phyloP scores from a whole-genome alignment of 2,888 invertebrate genomes.

The Seira musarum region DNA sequence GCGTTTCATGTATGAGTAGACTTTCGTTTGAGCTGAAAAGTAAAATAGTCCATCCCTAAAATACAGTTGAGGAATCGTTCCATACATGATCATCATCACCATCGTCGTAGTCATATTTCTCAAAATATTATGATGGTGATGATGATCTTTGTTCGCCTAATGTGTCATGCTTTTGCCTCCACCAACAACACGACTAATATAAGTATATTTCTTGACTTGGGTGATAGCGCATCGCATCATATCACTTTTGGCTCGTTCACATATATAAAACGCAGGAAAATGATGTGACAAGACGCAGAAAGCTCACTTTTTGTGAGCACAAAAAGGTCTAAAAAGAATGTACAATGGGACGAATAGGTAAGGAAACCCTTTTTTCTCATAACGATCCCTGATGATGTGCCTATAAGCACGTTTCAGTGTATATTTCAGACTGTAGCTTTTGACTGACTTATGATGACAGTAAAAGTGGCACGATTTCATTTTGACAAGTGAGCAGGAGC shows the following conservation, averaged over 20 bases:
- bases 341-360: too few relatives aligned
- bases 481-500: slow-evolving; percentile 50
- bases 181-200: too few relatives aligned
- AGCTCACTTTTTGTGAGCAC: too few relatives aligned
- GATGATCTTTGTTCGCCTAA: slow-evolving; percentile 59
- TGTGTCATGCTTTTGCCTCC: slow-evolving; percentile 46
- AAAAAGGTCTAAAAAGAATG: too few relatives aligned
- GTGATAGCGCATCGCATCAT: too few relatives aligned
- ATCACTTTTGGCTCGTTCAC: too few relatives aligned
- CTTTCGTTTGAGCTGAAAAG: not conserved
- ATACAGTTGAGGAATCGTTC: not conserved
- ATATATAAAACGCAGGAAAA: too few relatives aligned
- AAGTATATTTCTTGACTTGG: too few relatives aligned
- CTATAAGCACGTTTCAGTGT: slow-evolving; percentile 45
- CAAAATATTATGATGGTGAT: slow-evolving; percentile 53
- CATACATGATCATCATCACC: not conserved
- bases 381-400: slow-evolving; percentile 19
- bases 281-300: too few relatives aligned
- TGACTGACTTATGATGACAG: slow-evolving; percentile 59
- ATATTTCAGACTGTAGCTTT: slow-evolving; percentile 35
- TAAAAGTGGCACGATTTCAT: slow-evolving; percentile 59
- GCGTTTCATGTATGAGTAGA: not conserved
- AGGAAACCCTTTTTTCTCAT: not conserved
- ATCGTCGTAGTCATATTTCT: slow-evolving; percentile 31
- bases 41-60: not conserved